Conservation (phyloP, 2,113 vertebrate genomes). For the Castor canadensis region DNA sequence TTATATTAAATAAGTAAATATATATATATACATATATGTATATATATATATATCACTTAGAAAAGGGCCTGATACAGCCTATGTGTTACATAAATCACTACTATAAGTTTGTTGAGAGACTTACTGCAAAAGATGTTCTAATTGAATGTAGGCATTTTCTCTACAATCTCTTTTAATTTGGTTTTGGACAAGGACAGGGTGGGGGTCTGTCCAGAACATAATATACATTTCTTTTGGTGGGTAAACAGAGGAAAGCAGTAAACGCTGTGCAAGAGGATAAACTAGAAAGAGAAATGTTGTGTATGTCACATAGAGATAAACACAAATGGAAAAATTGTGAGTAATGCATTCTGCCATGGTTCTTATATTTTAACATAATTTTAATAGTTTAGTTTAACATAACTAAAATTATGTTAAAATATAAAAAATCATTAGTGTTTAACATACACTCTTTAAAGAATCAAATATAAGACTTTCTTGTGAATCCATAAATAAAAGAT, state of each 20-base stretch:
- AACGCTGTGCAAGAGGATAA: neutral
- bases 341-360: neutral
- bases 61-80: rapidly evolving
- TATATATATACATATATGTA: neutral
- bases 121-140: neutral
- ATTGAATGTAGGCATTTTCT: neutral
- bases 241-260: neutral
- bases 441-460: neutral
- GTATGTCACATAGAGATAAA: neutral
- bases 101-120: neutral
- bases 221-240: neutral
- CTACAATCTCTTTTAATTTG: neutral
- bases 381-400: neutral
- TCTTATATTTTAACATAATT: neutral
- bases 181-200: neutral
- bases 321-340: neutral
- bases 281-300: neutral
- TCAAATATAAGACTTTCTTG: neutral
- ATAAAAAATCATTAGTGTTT: neutral
- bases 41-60: neutral
- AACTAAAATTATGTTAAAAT: too few species aligned
- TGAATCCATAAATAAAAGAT: neutral
- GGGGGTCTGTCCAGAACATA: neutral
- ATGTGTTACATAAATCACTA: neutral
- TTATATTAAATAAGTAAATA: too few species aligned